Evolutionary conservation across 2,113 vertebrate species (phyloP).

Genomic region (Hydrolagus affinis): DNA sequence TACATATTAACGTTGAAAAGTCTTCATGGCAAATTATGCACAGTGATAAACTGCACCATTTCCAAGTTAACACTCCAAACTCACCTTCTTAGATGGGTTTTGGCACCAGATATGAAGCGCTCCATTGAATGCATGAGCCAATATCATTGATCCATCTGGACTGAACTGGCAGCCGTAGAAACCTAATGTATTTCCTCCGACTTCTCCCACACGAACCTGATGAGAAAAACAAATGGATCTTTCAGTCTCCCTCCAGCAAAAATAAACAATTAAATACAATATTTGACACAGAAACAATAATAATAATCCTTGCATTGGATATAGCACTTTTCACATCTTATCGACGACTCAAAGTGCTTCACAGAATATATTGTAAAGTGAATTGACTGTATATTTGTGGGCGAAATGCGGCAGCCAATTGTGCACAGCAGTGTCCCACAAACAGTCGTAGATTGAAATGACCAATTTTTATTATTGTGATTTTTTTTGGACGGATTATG

Average conservation of each 20-base stretch:
- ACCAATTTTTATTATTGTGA: too few relatives aligned
- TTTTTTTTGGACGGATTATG: too few relatives aligned
- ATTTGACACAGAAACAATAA: not conserved
- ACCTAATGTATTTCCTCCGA: constrained; percentile 91
- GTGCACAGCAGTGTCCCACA: too few relatives aligned
- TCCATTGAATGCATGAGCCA: constrained; percentile 88
- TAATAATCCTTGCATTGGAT: too few relatives aligned
- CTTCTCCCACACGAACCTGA: constrained; percentile 92
- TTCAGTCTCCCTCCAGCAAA: constrained; percentile 3
- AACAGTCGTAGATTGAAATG: too few relatives aligned
- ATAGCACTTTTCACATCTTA: too few relatives aligned
- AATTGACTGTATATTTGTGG: too few relatives aligned
- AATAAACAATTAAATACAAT: not conserved
- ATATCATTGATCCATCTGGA: constrained; percentile 76
- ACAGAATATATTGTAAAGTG: too few relatives aligned
- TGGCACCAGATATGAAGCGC: constrained; percentile 86
- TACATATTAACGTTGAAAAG: constrained; percentile 12
- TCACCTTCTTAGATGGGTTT: constrained; percentile 57
- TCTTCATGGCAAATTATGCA: constrained; percentile 22
- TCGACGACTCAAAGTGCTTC: too few relatives aligned
- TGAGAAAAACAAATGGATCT: constrained; percentile 39
- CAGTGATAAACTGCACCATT: not conserved
- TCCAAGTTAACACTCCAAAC: not conserved
- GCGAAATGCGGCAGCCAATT: too few relatives aligned
- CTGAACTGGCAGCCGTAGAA: constrained; percentile 90